Base-by-base conservation (phyloP, 2,113 vertebrate genomes). In the Bubo scandiacus region DNA sequence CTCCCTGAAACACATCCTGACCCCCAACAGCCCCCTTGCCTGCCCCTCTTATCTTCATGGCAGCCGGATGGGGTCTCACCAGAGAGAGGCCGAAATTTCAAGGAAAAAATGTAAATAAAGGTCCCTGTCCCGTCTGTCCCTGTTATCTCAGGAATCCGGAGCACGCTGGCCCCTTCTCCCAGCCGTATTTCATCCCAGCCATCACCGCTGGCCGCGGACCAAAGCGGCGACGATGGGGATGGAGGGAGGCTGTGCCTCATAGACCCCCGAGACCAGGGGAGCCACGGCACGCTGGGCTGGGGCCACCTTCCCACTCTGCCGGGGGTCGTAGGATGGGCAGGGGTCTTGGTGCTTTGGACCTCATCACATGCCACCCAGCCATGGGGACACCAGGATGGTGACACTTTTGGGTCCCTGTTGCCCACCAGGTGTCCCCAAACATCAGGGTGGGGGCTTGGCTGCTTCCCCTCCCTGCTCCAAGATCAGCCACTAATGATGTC, bases 61-160 rank as follows among this genome's bases (percentile, higher is more conserved):
- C 79, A 82, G 86, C 75, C 6, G 2, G 80, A 95, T 63, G 67
- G 86, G 67, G 66, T 92, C 57, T 88, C 82, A 77, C 22, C 52
- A 92, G 74, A 90, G 63, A 71, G 65, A 83, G 71, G 82, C 49
- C 4, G 4, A 92, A 90, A 96, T 96, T 95, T 96, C 86, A 63
- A 86, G 79, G 89, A 65, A 96, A 88, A 96, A 92, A 94, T 94
- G 89, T 96, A 96, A 96, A 96, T 96, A 96, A 92, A 97, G 34
- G 93, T 97, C 93, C 34, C 80, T 97, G 95, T 95, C 96, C 91
- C 4, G 85, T 65, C 93, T 92, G 93, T 96, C 85, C 34, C 59
- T 15, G 5, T 95, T 96, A 97, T 97, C 96, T 96, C 82, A 86
- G 89, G 96, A 96, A 96, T 95, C 82, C 58, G 19, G 88, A 95